Evolutionary conservation across 2,888 invertebrate species (phyloP).

Genomic region (Andricus curvator): DNA sequence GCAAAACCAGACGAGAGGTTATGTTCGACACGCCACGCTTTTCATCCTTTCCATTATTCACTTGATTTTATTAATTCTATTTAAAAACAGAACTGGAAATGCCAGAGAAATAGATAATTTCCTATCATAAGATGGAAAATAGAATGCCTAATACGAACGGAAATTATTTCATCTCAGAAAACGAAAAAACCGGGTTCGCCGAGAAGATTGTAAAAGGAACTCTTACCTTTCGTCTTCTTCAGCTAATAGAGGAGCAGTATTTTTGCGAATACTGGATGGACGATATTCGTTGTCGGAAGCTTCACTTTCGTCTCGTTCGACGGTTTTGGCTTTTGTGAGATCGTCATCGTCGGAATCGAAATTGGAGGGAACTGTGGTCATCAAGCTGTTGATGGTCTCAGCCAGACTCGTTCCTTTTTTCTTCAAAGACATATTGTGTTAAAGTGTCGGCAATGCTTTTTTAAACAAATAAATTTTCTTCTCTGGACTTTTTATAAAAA

Average conservation of each 20-base stretch:
- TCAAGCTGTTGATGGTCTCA: constrained; percentile 5
- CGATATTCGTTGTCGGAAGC: constrained; percentile 80
- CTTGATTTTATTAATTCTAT: too few relatives aligned
- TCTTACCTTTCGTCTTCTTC: constrained; percentile 83
- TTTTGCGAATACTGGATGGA: constrained; percentile 84
- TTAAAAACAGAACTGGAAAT: too few relatives aligned
- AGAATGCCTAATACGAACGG: too few relatives aligned
- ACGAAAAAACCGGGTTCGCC: too few relatives aligned
- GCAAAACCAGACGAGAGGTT: too few relatives aligned
- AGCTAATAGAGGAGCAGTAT: constrained; percentile 84
- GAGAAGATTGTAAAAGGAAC: background rate
- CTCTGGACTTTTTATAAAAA: constrained; percentile 81
- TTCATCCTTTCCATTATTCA: too few relatives aligned
- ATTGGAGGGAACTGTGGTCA: constrained; percentile 13
- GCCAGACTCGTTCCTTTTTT: background rate
- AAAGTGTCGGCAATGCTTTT: background rate
- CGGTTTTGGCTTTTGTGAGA: constrained; percentile 47
- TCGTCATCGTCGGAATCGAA: background rate
- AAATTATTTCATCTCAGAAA: too few relatives aligned
- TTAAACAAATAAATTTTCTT: background rate
- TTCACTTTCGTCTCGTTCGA: constrained; percentile 78
- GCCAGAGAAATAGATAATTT: too few relatives aligned
- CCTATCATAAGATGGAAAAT: too few relatives aligned
- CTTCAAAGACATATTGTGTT: background rate
- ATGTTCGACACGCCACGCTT: too few relatives aligned